Evolutionary conservation across 2,888 invertebrate genomes (phyloP).

Genomic region (Caenorhabditis zanzibari): DNA sequence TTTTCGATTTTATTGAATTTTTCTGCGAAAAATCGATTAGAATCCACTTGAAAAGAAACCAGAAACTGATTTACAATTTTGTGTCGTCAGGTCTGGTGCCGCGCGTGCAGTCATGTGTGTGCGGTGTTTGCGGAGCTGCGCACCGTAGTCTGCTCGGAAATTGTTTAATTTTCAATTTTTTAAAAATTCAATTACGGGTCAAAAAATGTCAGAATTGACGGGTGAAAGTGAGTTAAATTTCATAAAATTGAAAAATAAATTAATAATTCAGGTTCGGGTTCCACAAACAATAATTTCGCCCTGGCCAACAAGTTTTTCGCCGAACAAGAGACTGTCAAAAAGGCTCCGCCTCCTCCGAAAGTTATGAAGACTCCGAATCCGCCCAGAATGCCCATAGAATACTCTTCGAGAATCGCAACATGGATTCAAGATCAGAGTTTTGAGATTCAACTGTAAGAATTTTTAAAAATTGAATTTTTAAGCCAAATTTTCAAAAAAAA

Average conservation of each 20-base stretch:
- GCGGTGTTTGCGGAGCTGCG: conserved; percentile 38
- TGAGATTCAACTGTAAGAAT: conserved; percentile 8
- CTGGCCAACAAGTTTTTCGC: conserved; percentile 20
- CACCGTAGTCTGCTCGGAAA: conserved; percentile 13
- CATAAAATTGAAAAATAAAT: background rate
- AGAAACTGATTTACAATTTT: background rate
- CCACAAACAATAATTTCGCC: background rate
- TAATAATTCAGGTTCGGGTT: background rate
- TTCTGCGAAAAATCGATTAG: background rate
- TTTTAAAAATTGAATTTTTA: background rate
- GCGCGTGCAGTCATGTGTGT: background rate
- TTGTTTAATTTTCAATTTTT: background rate
- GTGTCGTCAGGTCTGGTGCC: conserved; percentile 23
- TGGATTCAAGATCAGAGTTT: conserved; percentile 35
- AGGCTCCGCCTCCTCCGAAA: background rate
- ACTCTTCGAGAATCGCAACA: background rate
- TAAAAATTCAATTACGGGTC: background rate
- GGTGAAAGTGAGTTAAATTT: conserved; percentile 23
- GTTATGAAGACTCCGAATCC: background rate
- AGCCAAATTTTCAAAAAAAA: background rate
- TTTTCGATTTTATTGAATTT: background rate
- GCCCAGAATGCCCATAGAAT: background rate
- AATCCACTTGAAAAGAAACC: background rate
- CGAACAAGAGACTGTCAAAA: background rate
- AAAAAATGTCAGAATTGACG: conserved; percentile 12